Evolutionary conservation across 2,113 vertebrate species (phyloP), one percentile per base, ranked within the genome.

Genomic region (Garra rufa): DNA sequence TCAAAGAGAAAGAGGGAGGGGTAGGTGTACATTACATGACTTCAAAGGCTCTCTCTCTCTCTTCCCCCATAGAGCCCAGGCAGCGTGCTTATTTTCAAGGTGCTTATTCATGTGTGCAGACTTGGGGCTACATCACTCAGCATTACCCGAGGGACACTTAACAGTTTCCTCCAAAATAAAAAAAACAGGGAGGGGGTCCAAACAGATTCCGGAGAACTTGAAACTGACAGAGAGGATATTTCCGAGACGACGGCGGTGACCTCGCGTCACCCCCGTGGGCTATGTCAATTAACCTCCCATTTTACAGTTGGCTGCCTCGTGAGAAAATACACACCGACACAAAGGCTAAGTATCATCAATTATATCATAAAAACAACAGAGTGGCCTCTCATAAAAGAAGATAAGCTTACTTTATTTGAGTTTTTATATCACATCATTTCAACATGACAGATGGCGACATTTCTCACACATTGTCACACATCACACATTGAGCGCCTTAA

Each of bases 21-120:
- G 82, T 89, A 82, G 83, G 88, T 89, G 87, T 91, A 88, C 84
- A 84, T 86, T 19, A 76, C 81, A 87, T n/a, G 86, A 90, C 87
- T 87, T 67, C 24, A 41, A 90, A 91, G 90, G 73, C 46, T 57
- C 52, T 57, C 44, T 50, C 71, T 15, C 57, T 26, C 81, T 81
- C 85, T 83, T 89, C 88, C 84, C 83, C 85, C 80, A 63, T 26
- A 76, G 76, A 86, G 89, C 90, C 87, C 89, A 10, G 84, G 48
- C 81, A 69, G 52, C 30, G 70, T 30, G 79, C 83, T 88, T 85
- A 89, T 88, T 79, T 86, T 87, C 82, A 44, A 85, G 74, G 80
- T 84, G 85, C 83, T 90, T 83, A 89, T 88, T 90, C 87, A 86
- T 87, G 84, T 87, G 82, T 55, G 59, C 79, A 86, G 81, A 81